Percentiles rank a stretch among this genome's conserved stretches.
These are phyloP conservation scores for Mizuhopecten yessoensis DNA, from an alignment of 1,140 invertebrate species.

Conservation along the genomic window DNA sequence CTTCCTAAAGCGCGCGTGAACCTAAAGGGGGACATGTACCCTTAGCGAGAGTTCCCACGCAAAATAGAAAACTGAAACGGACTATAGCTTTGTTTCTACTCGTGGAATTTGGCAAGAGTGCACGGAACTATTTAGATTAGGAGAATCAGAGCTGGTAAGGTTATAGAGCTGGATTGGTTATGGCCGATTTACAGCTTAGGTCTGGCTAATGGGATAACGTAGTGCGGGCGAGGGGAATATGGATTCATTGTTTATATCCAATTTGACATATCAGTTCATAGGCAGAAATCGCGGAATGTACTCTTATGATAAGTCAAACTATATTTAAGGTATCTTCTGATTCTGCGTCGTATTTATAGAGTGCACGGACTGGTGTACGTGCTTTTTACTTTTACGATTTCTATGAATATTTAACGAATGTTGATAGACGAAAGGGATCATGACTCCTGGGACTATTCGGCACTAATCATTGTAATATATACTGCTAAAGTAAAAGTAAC, in stretches of 20 bases:
- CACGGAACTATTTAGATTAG: not conserved
- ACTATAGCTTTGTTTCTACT: not conserved
- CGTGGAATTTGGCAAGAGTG: conserved; percentile 5
- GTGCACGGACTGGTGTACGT: not conserved
- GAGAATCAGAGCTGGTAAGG: not conserved
- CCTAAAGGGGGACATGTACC: not conserved
- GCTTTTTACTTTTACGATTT: conserved; percentile 1
- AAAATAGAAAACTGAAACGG: not conserved
- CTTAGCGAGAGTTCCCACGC: conserved; percentile 1
- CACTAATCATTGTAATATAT: not conserved
- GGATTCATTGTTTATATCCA: conserved; percentile 7
- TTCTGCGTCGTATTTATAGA: not conserved
- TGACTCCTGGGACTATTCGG: not conserved
- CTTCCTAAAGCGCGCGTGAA: not conserved
- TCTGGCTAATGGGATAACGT: not conserved
- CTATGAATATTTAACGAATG: conserved; percentile 5
- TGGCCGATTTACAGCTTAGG: not conserved
- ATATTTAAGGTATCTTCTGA: too few relatives aligned
- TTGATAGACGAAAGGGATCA: not conserved
- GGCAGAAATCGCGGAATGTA: not conserved
- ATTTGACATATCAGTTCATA: conserved; percentile 18
- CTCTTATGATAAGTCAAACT: not conserved
- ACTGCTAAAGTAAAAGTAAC: not conserved
- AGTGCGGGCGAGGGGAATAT: not conserved
- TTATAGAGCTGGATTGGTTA: not conserved